Evolutionary conservation across 2,797 vertebrate species (phyloP), one percentile per base, ranked within the genome.

Genomic region (Coendou prehensilis): DNA sequence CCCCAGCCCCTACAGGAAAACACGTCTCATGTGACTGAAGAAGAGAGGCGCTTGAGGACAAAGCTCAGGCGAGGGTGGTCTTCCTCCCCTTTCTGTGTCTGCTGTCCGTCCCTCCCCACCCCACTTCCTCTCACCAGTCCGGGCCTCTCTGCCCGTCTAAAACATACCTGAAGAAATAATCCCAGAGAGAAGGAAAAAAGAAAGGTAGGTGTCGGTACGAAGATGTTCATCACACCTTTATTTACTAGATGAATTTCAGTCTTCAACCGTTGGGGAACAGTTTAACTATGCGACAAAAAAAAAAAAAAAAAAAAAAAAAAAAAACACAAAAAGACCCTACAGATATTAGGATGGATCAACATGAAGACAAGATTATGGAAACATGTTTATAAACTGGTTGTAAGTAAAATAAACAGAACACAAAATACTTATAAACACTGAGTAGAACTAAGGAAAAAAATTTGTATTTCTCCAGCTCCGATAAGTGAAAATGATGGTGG

Each of bases 391-490:
- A 84, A 54, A 64, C 47, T 73, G 26, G 59, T 41, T 92, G 26
- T 11, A 80, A 89, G 54, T 89, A 78, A 91, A 94, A 96, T 67
- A 94, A 95, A 69, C 79, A 94, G 87, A 87, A 84, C 50, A 78
- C 61, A 45, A 64, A 87, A 84, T 91, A 82, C 84, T 85, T 93
- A 81, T 78, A 95, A 93, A 85, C 63, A 57, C 78, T 67, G 84
- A 93, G 88, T 85, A 79, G 47, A 87, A 52, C 56, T 69, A 64
- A 73, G 71, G 79, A 1, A 30, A 61, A 86, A 90, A 85, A n/a
- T 10, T 26, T 82, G n/a, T 41, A 37, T 75, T 85, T 78, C 84
- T 82, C 79, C 28, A n/a, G 3, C 59, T n/a, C 14, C 8, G 45
- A 52, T 81, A 71, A 86, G 45, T 71, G 85, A 89, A 91, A 93